A percentile compares a stretch with the other conserved stretches of the same genome.
Evolutionary conservation across 64 coral and sea anemone species (phyloP).

Genomic region (Acropora yongei): DNA sequence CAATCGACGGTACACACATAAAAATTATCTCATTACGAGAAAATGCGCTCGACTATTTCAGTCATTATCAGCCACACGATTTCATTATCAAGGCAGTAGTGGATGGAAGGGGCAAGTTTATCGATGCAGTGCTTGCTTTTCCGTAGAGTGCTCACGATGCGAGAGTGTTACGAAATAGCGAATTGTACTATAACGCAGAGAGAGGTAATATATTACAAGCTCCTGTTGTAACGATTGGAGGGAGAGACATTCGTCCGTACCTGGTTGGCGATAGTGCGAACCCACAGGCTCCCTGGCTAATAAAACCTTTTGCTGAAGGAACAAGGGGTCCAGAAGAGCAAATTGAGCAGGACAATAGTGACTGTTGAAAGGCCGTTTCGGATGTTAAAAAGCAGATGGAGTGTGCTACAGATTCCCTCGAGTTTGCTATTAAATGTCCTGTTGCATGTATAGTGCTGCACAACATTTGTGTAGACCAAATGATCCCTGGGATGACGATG

Average conservation of each 20-base stretch:
- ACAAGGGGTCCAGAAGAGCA: conserved; percentile 39
- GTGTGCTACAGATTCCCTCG: neutral
- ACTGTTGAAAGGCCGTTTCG: conserved; percentile 47
- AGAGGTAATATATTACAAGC: conserved; percentile 11
- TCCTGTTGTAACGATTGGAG: conserved; percentile 34
- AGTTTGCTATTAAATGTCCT: conserved; percentile 6
- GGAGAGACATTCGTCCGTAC: conserved; percentile 36
- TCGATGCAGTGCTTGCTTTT: conserved; percentile 43
- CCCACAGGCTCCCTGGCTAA: conserved; percentile 24
- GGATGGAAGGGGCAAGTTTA: conserved; percentile 50
- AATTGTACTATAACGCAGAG: conserved; percentile 22
- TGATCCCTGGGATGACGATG: conserved; percentile 43
- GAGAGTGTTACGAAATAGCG: conserved; percentile 45
- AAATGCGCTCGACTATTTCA: conserved; percentile 40
- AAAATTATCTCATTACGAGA: conserved; percentile 9
- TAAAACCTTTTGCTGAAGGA: conserved; percentile 54
- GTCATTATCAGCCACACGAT: conserved; percentile 54
- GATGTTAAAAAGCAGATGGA: conserved; percentile 57
- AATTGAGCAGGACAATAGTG: conserved; percentile 33
- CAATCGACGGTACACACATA: conserved; percentile 50
- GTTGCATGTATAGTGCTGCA: conserved; percentile 55
- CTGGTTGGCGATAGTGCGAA: conserved; percentile 66
- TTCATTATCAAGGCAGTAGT: conserved; percentile 57
- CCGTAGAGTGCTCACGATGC: conserved; percentile 45
- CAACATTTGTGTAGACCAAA: conserved; percentile 26